Conservation (phyloP, 2,888 invertebrate species). For the Heliconius ethilla region DNA sequence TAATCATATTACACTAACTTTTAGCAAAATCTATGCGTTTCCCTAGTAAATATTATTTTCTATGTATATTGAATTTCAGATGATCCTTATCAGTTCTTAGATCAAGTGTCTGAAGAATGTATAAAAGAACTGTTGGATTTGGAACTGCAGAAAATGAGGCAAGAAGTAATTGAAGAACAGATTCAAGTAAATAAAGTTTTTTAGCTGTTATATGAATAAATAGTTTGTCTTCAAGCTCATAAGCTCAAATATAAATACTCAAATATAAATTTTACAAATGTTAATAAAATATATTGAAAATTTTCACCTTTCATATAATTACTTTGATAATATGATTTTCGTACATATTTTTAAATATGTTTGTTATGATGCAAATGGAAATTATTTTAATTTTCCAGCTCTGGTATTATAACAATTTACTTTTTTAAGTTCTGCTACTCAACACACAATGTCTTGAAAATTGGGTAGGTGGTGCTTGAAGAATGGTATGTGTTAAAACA, state of each 20-base stretch:
- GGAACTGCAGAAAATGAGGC: constrained; percentile 56
- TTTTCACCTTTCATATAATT: no score
- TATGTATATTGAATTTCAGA: constrained; percentile 50
- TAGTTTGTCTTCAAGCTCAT: neutral
- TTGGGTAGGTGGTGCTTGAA: no score
- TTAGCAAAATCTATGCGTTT: neutral
- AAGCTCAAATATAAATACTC: neutral
- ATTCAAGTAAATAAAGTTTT: constrained; percentile 35
- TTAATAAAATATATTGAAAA: no score
- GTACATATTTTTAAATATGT: no score
- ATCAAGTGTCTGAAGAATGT: constrained; percentile 63
- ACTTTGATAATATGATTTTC: no score
- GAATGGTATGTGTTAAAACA: neutral
- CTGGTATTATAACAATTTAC: no score
- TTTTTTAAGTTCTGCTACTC: no score
- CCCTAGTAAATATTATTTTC: neutral
- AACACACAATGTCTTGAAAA: no score
- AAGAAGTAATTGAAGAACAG: constrained; percentile 47
- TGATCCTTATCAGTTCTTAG: constrained; percentile 73
- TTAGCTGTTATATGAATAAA: no score
- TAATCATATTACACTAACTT: neutral
- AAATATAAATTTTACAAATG: neutral
- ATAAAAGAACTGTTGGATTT: constrained; percentile 63
- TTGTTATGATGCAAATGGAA: no score
- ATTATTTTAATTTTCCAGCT: no score